Conservation (phyloP, 1,140 invertebrate species). For the Sitobion miscanthi region DNA sequence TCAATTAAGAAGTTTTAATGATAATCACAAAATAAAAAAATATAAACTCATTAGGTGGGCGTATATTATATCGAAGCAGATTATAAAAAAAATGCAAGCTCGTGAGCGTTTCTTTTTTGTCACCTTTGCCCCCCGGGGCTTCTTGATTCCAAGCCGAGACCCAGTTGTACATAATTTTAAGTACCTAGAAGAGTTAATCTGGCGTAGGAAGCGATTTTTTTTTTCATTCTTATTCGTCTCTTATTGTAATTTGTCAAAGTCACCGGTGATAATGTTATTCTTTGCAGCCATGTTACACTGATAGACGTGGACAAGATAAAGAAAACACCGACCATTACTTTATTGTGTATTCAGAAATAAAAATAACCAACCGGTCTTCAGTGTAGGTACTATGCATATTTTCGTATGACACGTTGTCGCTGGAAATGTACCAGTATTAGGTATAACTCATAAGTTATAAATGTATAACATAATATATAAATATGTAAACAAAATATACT, state of each 20-base stretch:
- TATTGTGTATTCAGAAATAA: background rate
- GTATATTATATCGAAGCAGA: background rate
- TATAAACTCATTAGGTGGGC: conserved; percentile 17
- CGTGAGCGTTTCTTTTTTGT: background rate
- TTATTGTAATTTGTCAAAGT: conserved; percentile 55
- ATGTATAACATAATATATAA: background rate
- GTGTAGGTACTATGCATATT: conserved; percentile 34
- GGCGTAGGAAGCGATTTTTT: conserved; percentile 49
- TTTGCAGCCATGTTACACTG: conserved; percentile 42
- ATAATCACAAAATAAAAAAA: conserved; percentile 29
- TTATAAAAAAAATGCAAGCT: conserved; percentile 40
- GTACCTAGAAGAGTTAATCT: conserved; percentile 50
- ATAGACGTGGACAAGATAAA: conserved; percentile 44
- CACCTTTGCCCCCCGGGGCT: background rate
- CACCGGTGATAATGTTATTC: conserved; percentile 52
- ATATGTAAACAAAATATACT: background rate
- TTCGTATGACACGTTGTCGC: conserved; percentile 20
- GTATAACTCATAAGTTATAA: background rate
- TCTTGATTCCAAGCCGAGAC: background rate
- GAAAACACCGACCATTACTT: conserved; percentile 34
- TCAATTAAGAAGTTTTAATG: background rate
- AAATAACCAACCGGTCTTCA: conserved; percentile 17
- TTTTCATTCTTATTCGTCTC: conserved; percentile 22
- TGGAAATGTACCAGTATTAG: background rate
- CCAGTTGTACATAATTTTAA: conserved; percentile 31